These are phyloP conservation scores for Erpobdella octoculata DNA, from an alignment of 2,888 invertebrate species.

Conservation along the genomic window DNA sequence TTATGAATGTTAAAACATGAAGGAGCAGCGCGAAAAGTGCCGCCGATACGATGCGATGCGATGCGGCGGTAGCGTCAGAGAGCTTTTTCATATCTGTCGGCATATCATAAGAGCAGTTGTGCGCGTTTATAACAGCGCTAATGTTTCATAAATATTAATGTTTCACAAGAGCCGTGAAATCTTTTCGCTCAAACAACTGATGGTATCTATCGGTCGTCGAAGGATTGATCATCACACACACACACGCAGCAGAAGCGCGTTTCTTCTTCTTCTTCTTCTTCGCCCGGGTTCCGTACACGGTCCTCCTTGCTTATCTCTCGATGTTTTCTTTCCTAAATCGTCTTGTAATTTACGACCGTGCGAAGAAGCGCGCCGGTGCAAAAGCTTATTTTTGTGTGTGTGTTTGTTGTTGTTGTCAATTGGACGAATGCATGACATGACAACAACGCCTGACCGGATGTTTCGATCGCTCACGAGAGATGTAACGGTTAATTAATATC, in stretches of 20 bases:
- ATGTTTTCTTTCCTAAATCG: conserved; percentile 5
- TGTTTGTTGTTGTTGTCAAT: too few relatives aligned
- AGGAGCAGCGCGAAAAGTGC: too few relatives aligned
- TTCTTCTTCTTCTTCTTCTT: conserved; percentile 14
- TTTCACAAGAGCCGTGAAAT: conserved; percentile 10
- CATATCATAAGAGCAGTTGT: conserved; percentile 5
- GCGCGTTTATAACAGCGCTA: conserved; percentile 22
- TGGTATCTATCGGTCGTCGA: conserved; percentile 19
- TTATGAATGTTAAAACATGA: too few relatives aligned
- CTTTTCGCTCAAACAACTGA: conserved; percentile 23
- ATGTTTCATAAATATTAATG: conserved; percentile 31
- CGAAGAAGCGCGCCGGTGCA: too few relatives aligned
- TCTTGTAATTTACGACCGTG: conserved; percentile 3
- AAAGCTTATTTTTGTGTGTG: too few relatives aligned
- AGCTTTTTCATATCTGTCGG: background rate
- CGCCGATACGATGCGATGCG: too few relatives aligned
- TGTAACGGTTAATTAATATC: too few relatives aligned
- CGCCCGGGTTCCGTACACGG: background rate
- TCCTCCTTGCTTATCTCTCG: background rate
- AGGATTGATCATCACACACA: conserved; percentile 29
- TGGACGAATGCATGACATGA: too few relatives aligned
- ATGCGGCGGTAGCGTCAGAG: too few relatives aligned
- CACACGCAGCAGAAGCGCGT: too few relatives aligned
- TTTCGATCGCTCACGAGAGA: too few relatives aligned
- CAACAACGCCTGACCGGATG: too few relatives aligned